phyloP scores from a whole-genome alignment of 2,113 vertebrate species.

The Saccopteryx leptura region DNA sequence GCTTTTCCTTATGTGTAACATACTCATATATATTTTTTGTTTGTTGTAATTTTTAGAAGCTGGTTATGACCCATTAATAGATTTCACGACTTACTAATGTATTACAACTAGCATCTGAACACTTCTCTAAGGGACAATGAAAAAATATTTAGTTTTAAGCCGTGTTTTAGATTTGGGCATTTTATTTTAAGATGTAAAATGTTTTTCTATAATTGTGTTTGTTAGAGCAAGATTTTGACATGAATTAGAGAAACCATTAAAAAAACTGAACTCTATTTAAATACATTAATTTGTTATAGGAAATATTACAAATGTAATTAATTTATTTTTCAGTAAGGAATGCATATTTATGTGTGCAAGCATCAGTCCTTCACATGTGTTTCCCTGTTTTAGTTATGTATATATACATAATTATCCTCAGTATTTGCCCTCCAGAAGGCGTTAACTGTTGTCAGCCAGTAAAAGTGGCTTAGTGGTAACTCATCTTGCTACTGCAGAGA shows the following conservation, averaged over 20 bases:
- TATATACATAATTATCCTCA: neutral
- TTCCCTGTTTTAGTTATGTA: neutral
- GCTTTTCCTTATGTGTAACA: conserved; percentile 9
- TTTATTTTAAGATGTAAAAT: conserved; percentile 62
- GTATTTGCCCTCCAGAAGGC: neutral
- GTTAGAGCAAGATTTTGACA: conserved; percentile 51
- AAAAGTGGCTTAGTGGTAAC: conserved; percentile 24
- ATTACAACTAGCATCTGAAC: neutral
- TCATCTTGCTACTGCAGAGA: conserved; percentile 11
- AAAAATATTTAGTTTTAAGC: conserved; percentile 58
- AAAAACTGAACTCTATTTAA: conserved; percentile 40
- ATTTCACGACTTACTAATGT: conserved; percentile 10
- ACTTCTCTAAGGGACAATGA: neutral
- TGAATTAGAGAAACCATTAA: conserved; percentile 51
- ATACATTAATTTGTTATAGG: conserved; percentile 25
- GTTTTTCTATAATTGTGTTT: conserved; percentile 46
- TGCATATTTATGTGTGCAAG: conserved; percentile 50
- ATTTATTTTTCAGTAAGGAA: conserved; percentile 56
- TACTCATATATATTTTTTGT: neutral
- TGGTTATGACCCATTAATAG: neutral
- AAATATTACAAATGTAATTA: conserved; percentile 53
- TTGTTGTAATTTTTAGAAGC: neutral
- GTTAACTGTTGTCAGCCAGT: neutral
- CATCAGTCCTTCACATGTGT: conserved; percentile 15
- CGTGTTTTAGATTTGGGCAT: conserved; percentile 46